A percentile compares a stretch with the other conserved stretches of the same genome.
These are phyloP conservation scores for Diachasmimorpha longicaudata DNA, from an alignment of 1,140 invertebrate species.

Conservation along the genomic window DNA sequence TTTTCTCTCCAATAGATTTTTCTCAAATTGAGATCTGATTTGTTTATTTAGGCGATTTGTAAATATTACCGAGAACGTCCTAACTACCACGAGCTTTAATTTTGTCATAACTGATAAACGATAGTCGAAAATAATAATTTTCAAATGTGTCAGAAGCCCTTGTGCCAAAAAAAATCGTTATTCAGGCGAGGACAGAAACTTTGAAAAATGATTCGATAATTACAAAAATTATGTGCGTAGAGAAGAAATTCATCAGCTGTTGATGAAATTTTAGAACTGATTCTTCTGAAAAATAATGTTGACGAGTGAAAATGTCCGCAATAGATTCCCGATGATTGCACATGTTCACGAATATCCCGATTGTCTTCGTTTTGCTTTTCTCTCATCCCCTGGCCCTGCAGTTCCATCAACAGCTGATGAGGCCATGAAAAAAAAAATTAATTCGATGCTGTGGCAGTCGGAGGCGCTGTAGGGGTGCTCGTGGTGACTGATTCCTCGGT, in stretches of 20 bases:
- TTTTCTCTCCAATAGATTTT: not conserved
- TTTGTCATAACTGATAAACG: too few relatives aligned
- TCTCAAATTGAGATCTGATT: not conserved
- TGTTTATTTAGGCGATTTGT: not conserved
- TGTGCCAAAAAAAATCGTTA: not conserved
- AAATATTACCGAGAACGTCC: too few relatives aligned
- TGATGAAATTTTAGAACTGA: too few relatives aligned
- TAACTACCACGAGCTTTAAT: too few relatives aligned
- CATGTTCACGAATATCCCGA: too few relatives aligned
- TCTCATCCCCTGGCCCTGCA: too few relatives aligned
- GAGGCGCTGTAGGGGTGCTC: conserved; percentile 38
- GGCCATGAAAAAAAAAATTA: conserved; percentile 26
- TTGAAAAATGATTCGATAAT: not conserved
- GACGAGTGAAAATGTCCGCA: too few relatives aligned
- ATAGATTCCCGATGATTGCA: too few relatives aligned
- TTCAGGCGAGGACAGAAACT: not conserved
- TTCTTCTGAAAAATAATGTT: too few relatives aligned
- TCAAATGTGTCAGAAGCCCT: conserved; percentile 5
- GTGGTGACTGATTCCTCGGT: conserved; percentile 57
- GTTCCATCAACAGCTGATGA: too few relatives aligned
- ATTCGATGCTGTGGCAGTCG: conserved; percentile 53
- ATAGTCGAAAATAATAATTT: too few relatives aligned
- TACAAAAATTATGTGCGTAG: not conserved
- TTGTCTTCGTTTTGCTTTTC: too few relatives aligned
- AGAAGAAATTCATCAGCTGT: not conserved